Evolutionary conservation across 2,888 invertebrate species (phyloP), one percentile per base, ranked within the genome.

Genomic region (Caenorhabditis wallacei): DNA sequence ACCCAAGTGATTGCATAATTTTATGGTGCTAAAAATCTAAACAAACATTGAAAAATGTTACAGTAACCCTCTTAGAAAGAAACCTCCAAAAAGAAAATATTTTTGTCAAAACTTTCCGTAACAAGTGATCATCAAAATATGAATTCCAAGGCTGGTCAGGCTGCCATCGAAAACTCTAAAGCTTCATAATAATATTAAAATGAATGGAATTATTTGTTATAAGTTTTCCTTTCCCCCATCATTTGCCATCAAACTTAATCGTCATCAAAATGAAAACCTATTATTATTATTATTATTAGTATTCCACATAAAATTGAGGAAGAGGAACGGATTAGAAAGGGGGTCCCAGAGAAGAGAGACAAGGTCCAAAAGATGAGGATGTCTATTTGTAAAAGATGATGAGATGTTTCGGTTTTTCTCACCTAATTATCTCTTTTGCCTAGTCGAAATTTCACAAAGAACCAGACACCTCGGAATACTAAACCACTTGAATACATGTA

Each of bases 401-500:
- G 5, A 35, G 53, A 43, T 46, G 61, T 46, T 26, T 53, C 68
- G 75, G 37, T 69, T 78, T 48, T 78, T 78, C 78, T 78, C 78
- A 78, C 78, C 78, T 78, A 78, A 78, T 78, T 78, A 78, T 76
- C 69, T n/a, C n/a, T 20, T 20, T 7, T 66, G 13, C 16, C n/a
- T 35, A 48, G 37, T 51, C 74, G 75, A 76, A 76, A 76, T 68
- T 76, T 76, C 59, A 76, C 57, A 43, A 68, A 53, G 61, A 63
- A 63, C 66, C 78, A 63, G 66, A 59, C 66, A 59, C 54, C n/a
- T 40, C 35, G 22, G 46, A 48, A 54, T 54, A 54, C 51, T 66
- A 68, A 76, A 78, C 78, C 78, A 78, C 78, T 78, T 70, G 78
- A 78, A 59, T 78, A 78, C 61, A 30, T 61, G 61, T 61, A 43